Evolutionary conservation across 2,797 vertebrate species (phyloP).

Genomic region (Graptemys geographica): DNA sequence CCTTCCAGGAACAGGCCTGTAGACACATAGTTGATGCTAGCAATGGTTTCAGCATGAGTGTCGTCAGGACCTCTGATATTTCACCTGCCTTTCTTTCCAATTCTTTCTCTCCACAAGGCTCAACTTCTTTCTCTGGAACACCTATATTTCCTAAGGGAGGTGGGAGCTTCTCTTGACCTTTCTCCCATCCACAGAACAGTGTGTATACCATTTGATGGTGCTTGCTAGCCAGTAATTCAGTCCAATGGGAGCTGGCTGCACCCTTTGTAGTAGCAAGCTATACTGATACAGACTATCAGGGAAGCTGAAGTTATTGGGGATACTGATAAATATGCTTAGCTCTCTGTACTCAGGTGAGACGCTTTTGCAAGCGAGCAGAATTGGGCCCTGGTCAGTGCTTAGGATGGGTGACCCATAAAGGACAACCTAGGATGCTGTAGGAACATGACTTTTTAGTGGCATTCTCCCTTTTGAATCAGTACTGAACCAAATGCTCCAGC

Average conservation of each 20-base stretch:
- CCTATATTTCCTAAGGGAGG: not conserved
- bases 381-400: not conserved
- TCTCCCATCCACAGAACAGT: fast-evolving
- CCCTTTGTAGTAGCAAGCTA: not conserved
- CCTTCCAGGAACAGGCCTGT: not conserved
- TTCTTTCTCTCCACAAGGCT: conserved; percentile 26
- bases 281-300: not conserved
- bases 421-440: not conserved
- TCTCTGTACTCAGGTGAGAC: not conserved
- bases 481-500: not conserved
- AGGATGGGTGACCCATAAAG: not conserved
- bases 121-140: conserved; percentile 1
- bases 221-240: not conserved
- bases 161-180: conserved; percentile 21
- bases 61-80: not conserved
- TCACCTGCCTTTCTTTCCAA: not conserved
- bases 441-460: not conserved
- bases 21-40: not conserved
- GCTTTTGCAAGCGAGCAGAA: not conserved
- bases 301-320: not conserved
- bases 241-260: not conserved
- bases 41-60: not conserved
- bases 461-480: not conserved
- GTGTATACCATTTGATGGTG: not conserved
- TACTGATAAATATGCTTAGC: not conserved